These are phyloP conservation scores for Platysteira castanea DNA, from an alignment of 2,113 vertebrate species.

Conservation along the genomic window DNA sequence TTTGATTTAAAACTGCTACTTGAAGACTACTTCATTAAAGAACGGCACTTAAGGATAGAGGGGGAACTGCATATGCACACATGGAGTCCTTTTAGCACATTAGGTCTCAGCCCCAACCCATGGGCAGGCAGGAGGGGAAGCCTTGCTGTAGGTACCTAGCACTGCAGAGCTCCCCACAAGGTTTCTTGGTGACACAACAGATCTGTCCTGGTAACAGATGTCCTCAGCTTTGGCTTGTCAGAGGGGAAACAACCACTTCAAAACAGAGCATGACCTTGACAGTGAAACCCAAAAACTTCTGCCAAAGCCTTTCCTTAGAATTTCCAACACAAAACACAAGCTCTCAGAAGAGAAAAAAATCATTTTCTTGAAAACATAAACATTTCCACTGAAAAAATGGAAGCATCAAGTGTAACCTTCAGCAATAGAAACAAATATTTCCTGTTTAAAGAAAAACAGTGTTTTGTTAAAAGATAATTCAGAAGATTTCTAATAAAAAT, in stretches of 20 bases:
- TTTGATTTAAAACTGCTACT: neutral
- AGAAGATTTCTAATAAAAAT: neutral
- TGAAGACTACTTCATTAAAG: neutral
- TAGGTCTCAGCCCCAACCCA: fast-evolving
- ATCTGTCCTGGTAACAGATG: neutral
- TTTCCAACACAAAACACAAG: neutral
- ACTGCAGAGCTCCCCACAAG: neutral
- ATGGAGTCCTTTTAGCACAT: neutral
- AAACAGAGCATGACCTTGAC: neutral
- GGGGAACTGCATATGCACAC: neutral
- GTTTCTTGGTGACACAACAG: neutral
- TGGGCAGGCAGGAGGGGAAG: neutral
- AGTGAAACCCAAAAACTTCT: neutral
- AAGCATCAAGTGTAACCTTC: neutral
- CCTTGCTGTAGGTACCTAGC: neutral
- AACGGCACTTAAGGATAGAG: neutral
- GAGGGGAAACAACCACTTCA: neutral
- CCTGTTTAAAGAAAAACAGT: neutral
- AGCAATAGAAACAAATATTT: neutral
- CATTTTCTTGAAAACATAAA: neutral
- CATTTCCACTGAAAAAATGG: neutral
- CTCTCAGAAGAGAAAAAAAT: neutral
- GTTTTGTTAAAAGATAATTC: neutral
- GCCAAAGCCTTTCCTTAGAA: neutral
- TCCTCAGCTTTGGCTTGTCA: neutral